A percentile compares a stretch with the other conserved stretches of the same genome.
These are phyloP conservation scores for Hololepta plana DNA, from an alignment of 2,888 invertebrate species.

Conservation along the genomic window DNA sequence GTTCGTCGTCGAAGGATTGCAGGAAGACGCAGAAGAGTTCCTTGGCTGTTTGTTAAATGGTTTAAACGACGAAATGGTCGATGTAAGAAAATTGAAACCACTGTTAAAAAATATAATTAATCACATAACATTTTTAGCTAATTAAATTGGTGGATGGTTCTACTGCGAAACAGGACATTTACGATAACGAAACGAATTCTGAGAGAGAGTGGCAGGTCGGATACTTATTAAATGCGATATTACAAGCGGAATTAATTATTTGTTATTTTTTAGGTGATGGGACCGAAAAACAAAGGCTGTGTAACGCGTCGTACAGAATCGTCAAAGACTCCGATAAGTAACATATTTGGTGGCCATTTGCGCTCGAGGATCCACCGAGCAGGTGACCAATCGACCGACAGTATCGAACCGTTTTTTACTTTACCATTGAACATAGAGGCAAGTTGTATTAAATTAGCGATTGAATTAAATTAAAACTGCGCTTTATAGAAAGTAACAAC, in stretches of 20 bases:
- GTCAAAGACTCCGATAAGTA: slow-evolving; percentile 73
- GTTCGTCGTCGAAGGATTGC: slow-evolving; percentile 70
- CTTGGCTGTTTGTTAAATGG: slow-evolving; percentile 83
- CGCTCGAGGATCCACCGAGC: slow-evolving; percentile 64
- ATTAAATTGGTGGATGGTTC: slow-evolving; percentile 28
- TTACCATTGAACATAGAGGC: slow-evolving; percentile 90
- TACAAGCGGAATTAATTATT: neutral
- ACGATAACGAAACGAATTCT: slow-evolving; percentile 27
- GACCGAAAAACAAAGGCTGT: slow-evolving; percentile 71
- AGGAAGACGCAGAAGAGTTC: slow-evolving; percentile 97
- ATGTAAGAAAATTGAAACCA: slow-evolving; percentile 32
- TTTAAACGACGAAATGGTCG: slow-evolving; percentile 92
- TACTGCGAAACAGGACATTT: slow-evolving; percentile 24
- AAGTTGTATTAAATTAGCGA: too few relatives aligned
- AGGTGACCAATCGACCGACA: slow-evolving; percentile 66
- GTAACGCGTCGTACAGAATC: slow-evolving; percentile 72
- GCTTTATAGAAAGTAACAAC: slow-evolving; percentile 53
- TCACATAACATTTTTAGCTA: slow-evolving; percentile 23
- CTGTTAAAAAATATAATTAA: slow-evolving; percentile 5
- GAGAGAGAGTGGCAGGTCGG: slow-evolving; percentile 53
- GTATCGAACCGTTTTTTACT: slow-evolving; percentile 90
- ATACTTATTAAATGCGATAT: slow-evolving; percentile 6
- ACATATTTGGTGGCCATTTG: slow-evolving; percentile 84
- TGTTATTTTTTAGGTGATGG: slow-evolving; percentile 45
- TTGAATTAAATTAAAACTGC: too few relatives aligned